These are phyloP conservation scores for Lordiphosa andalusiaca DNA, from an alignment of 2,888 invertebrate genomes.

Conservation along the genomic window DNA sequence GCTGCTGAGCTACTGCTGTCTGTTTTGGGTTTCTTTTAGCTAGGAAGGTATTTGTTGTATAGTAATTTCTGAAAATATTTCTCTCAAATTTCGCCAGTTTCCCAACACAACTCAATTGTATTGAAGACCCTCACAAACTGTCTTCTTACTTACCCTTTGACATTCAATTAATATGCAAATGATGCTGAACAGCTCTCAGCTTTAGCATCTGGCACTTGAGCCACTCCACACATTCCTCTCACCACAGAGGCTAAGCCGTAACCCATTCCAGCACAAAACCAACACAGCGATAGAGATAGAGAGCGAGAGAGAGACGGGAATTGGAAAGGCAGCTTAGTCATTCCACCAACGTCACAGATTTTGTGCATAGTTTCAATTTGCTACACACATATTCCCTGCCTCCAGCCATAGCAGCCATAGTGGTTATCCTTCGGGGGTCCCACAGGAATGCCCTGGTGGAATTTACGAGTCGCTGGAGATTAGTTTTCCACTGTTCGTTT, in stretches of 20 bases:
- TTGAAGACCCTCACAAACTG: slow-evolving; percentile 32
- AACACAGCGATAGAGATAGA: slow-evolving; percentile 16
- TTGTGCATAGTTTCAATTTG: slow-evolving; percentile 64
- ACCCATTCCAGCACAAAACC: slow-evolving; percentile 14
- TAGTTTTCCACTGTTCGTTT: slow-evolving; percentile 63
- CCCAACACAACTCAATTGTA: slow-evolving; percentile 1
- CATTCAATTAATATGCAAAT: slow-evolving; percentile 75
- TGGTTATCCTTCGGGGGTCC: slow-evolving; percentile 29
- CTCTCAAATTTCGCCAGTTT: neutral
- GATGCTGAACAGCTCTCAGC: slow-evolving; percentile 23
- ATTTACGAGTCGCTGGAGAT: slow-evolving; percentile 72
- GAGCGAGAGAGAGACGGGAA: slow-evolving; percentile 26
- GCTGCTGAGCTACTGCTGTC: no score
- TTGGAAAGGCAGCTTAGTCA: slow-evolving; percentile 68
- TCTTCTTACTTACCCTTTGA: slow-evolving; percentile 52
- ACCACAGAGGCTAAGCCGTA: no score
- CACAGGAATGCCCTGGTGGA: slow-evolving; percentile 61
- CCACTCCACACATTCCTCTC: no score
- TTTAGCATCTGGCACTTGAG: neutral
- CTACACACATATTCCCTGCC: slow-evolving; percentile 18
- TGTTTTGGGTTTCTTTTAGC: no score
- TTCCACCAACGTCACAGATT: slow-evolving; percentile 65
- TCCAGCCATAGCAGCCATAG: slow-evolving; percentile 10
- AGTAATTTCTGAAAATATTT: neutral
- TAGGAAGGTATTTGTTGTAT: no score